Percentiles rank a stretch among this genome's conserved stretches.
phyloP scores from a whole-genome alignment of 1,140 invertebrate genomes.

The Aphidius gifuensis region DNA sequence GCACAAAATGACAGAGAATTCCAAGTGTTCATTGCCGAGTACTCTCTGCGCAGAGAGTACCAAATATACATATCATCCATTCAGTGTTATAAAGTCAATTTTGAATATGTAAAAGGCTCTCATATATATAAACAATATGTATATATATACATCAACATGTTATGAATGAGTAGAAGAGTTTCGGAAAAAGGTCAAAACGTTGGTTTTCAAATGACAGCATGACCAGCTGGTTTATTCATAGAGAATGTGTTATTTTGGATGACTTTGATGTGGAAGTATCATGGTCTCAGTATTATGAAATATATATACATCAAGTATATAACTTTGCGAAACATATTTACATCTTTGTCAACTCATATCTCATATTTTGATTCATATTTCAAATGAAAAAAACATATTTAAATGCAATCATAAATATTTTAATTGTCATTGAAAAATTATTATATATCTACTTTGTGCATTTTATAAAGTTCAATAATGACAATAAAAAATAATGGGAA shows the following conservation, averaged over 20 bases:
- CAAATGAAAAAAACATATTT: no score
- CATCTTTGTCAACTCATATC: neutral
- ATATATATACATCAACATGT: neutral
- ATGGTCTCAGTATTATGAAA: conserved; percentile 24
- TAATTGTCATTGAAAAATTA: no score
- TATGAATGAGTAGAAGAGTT: neutral
- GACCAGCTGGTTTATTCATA: conserved; percentile 38
- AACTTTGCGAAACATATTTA: neutral
- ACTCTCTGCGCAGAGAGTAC: no score
- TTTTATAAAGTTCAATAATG: no score
- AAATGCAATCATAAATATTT: no score
- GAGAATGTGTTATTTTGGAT: conserved; percentile 42
- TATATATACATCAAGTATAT: no score
- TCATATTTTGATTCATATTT: no score
- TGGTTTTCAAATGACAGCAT: conserved; percentile 4
- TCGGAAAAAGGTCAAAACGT: neutral
- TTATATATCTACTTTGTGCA: no score
- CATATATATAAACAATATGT: neutral
- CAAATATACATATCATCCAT: neutral
- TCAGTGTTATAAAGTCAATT: no score
- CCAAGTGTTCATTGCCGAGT: neutral
- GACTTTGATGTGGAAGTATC: conserved; percentile 47
- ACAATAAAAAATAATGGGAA: no score
- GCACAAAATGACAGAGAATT: conserved; percentile 14
- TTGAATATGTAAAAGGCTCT: no score